phyloP scores from a whole-genome alignment of 2,797 vertebrate genomes.

The Heteromormyrus szaboi region DNA sequence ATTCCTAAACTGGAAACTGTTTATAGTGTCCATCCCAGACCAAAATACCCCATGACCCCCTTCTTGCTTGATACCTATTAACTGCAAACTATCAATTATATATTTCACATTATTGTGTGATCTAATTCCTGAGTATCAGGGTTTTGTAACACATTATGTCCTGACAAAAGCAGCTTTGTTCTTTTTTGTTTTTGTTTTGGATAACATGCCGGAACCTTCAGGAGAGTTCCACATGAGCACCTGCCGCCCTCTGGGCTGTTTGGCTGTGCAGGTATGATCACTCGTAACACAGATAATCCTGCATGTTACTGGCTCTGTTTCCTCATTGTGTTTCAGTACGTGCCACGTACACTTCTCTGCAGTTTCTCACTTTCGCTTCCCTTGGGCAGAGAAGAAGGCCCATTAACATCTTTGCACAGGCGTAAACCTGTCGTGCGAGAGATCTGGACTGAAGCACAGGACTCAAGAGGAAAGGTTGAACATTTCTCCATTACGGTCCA shows the following conservation, averaged over 20 bases:
- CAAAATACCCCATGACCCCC: not conserved
- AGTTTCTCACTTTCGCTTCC: not conserved
- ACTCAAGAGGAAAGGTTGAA: not conserved
- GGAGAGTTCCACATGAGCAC: not conserved
- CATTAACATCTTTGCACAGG: not conserved
- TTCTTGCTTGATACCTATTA: not conserved
- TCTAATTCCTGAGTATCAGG: not conserved
- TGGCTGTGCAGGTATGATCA: not conserved
- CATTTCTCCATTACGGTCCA: not conserved
- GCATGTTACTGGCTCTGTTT: not conserved
- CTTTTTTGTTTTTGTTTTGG: not conserved
- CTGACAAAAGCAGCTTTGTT: not conserved
- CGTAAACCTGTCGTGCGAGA: not conserved
- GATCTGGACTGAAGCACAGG: not conserved
- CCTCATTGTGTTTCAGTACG: not conserved
- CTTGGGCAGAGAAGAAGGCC: not conserved
- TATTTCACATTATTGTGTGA: not conserved
- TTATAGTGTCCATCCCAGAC: not conserved
- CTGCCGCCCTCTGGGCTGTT: not conserved
- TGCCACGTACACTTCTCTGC: not conserved
- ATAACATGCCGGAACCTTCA: not conserved
- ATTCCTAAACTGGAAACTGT: not conserved
- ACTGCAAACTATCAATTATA: not conserved
- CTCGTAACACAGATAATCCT: not conserved
- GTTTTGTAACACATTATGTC: not conserved